Percentiles rank a stretch among this genome's conserved stretches.
phyloP scores from a whole-genome alignment of 2,113 vertebrate genomes.

The Halcyon malimbica region DNA sequence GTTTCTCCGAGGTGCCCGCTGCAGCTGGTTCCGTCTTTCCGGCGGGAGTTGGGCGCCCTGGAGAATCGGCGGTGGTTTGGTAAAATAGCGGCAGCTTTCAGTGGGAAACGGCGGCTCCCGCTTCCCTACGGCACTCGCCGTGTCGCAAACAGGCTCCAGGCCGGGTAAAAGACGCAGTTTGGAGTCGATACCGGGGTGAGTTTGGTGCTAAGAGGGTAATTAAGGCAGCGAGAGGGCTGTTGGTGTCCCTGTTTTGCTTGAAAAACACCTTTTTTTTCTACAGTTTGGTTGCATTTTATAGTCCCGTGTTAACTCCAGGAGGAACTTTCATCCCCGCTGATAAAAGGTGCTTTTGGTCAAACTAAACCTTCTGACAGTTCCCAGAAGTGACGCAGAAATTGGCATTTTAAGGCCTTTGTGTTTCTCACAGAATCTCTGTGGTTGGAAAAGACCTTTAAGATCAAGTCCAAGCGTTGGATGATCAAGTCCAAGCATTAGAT shows the following conservation, averaged over 20 bases:
- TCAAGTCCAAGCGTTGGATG: no score
- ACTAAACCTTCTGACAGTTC: background rate
- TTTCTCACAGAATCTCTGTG: background rate
- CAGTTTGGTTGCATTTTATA: background rate
- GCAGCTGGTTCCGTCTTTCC: background rate
- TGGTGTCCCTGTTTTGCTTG: background rate
- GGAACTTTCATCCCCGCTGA: background rate
- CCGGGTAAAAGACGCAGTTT: no score
- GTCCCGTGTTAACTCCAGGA: background rate
- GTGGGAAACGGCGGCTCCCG: no score
- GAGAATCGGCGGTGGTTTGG: rapidly evolving
- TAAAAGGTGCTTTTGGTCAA: background rate
- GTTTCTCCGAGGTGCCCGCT: background rate
- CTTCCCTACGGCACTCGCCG: no score
- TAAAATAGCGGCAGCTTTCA: background rate
- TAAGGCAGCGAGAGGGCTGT: background rate
- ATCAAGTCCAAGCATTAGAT: no score
- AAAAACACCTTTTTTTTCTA: background rate
- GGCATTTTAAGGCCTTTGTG: background rate
- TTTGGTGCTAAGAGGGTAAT: background rate
- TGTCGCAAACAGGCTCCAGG: no score
- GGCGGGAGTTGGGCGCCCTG: background rate
- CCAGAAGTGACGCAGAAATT: background rate
- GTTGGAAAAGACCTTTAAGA: no score
- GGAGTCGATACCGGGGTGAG: no score